Evolutionary conservation across 2,113 vertebrate species (phyloP).

Genomic region (Nibea albiflora): DNA sequence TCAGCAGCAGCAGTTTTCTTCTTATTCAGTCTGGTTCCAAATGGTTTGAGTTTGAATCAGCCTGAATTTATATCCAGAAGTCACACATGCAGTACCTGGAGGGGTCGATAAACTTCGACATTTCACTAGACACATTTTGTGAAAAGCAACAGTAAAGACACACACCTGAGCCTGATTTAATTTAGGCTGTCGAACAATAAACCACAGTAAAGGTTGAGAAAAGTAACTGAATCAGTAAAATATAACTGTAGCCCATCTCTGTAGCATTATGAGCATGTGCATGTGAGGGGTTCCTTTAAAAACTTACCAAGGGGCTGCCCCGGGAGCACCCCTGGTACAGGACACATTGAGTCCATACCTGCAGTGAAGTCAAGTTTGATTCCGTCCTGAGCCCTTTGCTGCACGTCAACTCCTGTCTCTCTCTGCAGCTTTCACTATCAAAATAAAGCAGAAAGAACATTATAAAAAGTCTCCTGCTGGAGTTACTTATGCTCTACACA

Average conservation of each 20-base stretch:
- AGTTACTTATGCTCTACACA: background rate
- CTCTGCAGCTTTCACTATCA: too few species aligned
- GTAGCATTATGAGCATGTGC: conserved; percentile 2
- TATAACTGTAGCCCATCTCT: background rate
- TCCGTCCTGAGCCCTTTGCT: too few species aligned
- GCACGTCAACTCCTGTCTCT: too few species aligned
- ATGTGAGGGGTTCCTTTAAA: conserved; percentile 14
- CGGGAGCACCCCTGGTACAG: too few species aligned
- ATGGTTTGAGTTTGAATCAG: conserved; percentile 48
- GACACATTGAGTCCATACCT: too few species aligned
- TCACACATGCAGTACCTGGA: background rate
- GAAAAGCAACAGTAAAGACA: background rate
- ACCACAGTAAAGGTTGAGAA: background rate
- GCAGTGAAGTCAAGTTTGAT: too few species aligned
- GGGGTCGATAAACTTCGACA: conserved; percentile 29
- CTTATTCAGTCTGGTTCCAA: conserved; percentile 48
- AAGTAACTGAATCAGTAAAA: conserved; percentile 21
- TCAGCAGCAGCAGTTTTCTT: conserved; percentile 45
- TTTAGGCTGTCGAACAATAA: background rate
- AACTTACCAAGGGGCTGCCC: background rate
- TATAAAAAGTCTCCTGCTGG: background rate
- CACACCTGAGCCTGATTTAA: background rate
- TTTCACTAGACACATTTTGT: background rate
- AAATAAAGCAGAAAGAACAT: too few species aligned
- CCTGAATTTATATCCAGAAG: conserved; percentile 41